Conservation (phyloP, 2,888 invertebrate species). For the Argyresthia albistria region DNA sequence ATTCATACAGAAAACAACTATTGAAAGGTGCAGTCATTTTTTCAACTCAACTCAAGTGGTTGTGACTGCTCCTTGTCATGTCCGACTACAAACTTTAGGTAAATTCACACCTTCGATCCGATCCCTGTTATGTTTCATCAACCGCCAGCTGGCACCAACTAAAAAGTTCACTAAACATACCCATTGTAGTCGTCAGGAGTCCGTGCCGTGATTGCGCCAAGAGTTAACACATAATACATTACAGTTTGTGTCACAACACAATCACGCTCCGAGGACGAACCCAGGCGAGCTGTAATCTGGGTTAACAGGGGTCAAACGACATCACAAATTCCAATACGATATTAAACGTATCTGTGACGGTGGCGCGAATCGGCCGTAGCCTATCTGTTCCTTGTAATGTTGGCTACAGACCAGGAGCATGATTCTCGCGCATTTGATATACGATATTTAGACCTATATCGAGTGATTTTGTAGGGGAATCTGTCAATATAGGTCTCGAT, state of each 20-base stretch:
- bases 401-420: background rate
- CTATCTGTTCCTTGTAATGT: background rate
- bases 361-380: constrained; percentile 57
- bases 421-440: too few species aligned
- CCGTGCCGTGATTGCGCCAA: constrained; percentile 68
- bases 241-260: constrained; percentile 73
- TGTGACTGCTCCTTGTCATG: too few species aligned
- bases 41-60: too few species aligned
- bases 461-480: too few species aligned
- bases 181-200: constrained; percentile 58
- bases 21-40: too few species aligned
- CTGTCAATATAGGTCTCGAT: too few species aligned
- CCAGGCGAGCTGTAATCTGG: constrained; percentile 77
- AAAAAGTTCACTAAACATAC: constrained; percentile 60
- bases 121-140: too few species aligned
- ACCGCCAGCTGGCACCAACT: constrained; percentile 20
- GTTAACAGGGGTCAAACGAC: constrained; percentile 83
- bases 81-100: too few species aligned
- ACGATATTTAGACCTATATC: too few species aligned
- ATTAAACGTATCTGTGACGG: constrained; percentile 73
- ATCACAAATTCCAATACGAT: constrained; percentile 79
- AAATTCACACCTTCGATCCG: too few species aligned
- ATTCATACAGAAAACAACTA: too few species aligned
- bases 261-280: constrained; percentile 70
- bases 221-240: constrained; percentile 73